Conservation (phyloP, 2,113 vertebrate genomes). For the Pelecanus crispus region DNA sequence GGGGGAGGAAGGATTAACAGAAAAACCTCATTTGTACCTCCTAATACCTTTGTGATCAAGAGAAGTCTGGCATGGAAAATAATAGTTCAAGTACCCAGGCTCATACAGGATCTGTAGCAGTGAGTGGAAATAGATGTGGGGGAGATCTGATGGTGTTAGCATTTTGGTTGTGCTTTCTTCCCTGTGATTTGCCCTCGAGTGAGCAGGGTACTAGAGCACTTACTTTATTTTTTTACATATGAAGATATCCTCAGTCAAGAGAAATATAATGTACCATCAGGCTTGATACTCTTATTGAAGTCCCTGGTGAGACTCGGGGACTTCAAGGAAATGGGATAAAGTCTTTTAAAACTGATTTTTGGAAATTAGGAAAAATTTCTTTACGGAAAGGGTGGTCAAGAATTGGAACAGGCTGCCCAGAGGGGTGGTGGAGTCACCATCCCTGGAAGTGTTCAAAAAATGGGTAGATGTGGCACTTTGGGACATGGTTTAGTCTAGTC, state of each 20-base stretch:
- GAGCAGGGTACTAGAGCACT: no score
- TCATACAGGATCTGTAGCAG: neutral
- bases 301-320: neutral
- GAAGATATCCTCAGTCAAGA: neutral
- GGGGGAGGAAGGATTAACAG: neutral
- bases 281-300: no score
- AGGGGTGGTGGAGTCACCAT: no score
- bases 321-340: fast-evolving
- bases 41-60: neutral
- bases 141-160: no score
- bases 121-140: neutral
- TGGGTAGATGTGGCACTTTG: no score
- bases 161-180: neutral
- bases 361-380: no score
- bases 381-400: no score
- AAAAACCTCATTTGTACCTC: neutral
- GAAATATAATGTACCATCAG: neutral
- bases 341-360: neutral
- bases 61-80: neutral
- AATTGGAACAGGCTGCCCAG: no score
- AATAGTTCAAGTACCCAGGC: neutral
- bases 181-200: neutral
- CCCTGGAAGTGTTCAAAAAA: no score
- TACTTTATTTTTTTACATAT: neutral
- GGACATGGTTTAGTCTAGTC: no score